Conservation (phyloP, 2,113 vertebrate species). For the Scytalopus superciliaris region DNA sequence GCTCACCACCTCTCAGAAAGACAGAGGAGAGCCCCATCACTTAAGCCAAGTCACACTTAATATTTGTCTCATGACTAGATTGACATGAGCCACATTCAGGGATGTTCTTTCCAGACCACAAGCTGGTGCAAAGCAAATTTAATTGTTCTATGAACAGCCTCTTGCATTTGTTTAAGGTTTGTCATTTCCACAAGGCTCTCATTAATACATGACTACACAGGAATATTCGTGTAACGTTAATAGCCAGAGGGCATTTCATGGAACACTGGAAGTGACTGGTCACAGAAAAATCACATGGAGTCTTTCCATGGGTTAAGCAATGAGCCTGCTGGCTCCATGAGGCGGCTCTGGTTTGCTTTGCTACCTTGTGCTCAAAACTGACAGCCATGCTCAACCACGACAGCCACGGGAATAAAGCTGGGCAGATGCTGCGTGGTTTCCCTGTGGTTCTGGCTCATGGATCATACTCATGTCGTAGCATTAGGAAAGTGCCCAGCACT, state of each 20-base stretch:
- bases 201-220: neutral
- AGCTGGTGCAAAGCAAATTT: slow-evolving; percentile 35
- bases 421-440: neutral
- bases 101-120: slow-evolving; percentile 10
- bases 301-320: neutral
- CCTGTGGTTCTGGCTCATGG: neutral
- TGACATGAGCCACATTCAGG: slow-evolving; percentile 2
- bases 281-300: neutral
- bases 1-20: neutral
- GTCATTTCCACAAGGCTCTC: neutral
- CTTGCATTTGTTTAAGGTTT: slow-evolving; percentile 27
- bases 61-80: slow-evolving; percentile 39
- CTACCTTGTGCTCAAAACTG: neutral
- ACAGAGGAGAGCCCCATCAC: neutral
- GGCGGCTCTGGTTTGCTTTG: neutral
- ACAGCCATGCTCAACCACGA: neutral
- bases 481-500: neutral
- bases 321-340: neutral
- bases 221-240: neutral
- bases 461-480: neutral
- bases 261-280: neutral
- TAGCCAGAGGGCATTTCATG: neutral
- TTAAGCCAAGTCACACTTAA: slow-evolving; percentile 38
- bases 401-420: neutral
- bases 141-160: neutral